These are phyloP conservation scores for Acipenser oxyrinchus DNA, from an alignment of 2,797 vertebrate species.

Conservation along the genomic window DNA sequence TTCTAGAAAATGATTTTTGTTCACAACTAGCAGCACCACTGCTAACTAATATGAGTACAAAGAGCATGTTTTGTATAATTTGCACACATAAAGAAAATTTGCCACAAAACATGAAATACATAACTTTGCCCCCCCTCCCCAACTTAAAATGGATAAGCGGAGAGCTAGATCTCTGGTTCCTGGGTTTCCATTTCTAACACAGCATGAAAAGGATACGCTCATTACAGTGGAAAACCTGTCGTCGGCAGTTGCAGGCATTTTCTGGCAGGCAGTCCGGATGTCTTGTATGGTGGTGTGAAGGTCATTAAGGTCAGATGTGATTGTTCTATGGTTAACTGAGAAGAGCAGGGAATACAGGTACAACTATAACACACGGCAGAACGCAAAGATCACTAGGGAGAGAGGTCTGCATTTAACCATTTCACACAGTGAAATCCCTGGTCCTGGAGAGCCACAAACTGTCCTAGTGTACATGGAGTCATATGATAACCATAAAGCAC, in stretches of 20 bases:
- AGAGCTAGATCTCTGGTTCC: too few species aligned
- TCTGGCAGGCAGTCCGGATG: slow-evolving; percentile 81
- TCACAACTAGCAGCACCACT: neutral
- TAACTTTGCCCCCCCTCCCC: too few species aligned
- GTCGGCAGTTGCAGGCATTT: slow-evolving; percentile 70
- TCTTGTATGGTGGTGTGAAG: slow-evolving; percentile 81
- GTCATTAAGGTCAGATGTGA: slow-evolving; percentile 82
- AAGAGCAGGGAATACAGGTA: neutral
- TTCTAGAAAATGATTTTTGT: too few species aligned
- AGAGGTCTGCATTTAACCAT: neutral
- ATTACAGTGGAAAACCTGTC: slow-evolving; percentile 86
- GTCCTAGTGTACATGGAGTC: too few species aligned
- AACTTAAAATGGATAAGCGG: too few species aligned
- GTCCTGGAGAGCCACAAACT: neutral
- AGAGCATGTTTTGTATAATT: too few species aligned
- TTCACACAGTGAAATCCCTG: neutral
- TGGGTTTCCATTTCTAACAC: too few species aligned
- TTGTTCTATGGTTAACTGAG: slow-evolving; percentile 82
- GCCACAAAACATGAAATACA: neutral
- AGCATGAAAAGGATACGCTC: slow-evolving; percentile 71
- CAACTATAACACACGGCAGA: neutral
- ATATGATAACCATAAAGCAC: neutral
- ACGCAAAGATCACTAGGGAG: rapidly evolving
- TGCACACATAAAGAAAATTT: too few species aligned
- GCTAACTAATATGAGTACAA: too few species aligned